phyloP scores from a whole-genome alignment of 2,888 invertebrate genomes.

The Merodon equestris region DNA sequence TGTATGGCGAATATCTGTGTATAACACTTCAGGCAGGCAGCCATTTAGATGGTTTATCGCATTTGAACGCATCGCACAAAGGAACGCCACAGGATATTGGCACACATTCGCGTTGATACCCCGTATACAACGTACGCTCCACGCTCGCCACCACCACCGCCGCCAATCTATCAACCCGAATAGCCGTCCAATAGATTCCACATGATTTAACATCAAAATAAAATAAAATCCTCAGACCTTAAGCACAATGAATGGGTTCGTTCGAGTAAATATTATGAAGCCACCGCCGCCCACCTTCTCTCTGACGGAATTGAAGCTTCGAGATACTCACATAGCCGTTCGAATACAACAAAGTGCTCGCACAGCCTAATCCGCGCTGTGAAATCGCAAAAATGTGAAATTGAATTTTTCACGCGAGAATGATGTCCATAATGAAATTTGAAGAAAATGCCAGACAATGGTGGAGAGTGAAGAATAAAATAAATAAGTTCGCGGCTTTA shows the following conservation, averaged over 20 bases:
- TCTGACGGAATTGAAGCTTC: conserved; percentile 34
- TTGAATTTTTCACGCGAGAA: conserved; percentile 66
- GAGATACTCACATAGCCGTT: conserved; percentile 20
- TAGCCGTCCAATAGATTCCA: conserved; percentile 63
- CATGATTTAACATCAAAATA: conserved; percentile 64
- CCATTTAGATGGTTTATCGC: conserved; percentile 25
- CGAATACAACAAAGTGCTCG: conserved; percentile 46
- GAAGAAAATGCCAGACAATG: conserved; percentile 59
- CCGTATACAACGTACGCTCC: conserved; percentile 1
- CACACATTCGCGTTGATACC: conserved; percentile 39
- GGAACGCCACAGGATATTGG: conserved; percentile 46
- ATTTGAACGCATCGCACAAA: conserved; percentile 36
- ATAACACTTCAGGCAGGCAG: not conserved
- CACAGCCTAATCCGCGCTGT: conserved; percentile 50
- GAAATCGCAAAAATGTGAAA: conserved; percentile 61
- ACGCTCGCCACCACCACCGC: conserved; percentile 31
- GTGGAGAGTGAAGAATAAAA: conserved; percentile 16
- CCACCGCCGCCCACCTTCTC: not conserved
- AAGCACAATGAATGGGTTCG: conserved; percentile 21
- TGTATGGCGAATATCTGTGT: not conserved
- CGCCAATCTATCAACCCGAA: conserved; percentile 65
- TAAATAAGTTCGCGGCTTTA: conserved; percentile 58
- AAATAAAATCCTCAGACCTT: conserved; percentile 55
- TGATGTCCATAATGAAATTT: conserved; percentile 66
- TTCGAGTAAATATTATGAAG: conserved; percentile 40